These are phyloP conservation scores for Meandrina meandrites DNA, from an alignment of 92 coral and sea anemone species.

Conservation along the genomic window DNA sequence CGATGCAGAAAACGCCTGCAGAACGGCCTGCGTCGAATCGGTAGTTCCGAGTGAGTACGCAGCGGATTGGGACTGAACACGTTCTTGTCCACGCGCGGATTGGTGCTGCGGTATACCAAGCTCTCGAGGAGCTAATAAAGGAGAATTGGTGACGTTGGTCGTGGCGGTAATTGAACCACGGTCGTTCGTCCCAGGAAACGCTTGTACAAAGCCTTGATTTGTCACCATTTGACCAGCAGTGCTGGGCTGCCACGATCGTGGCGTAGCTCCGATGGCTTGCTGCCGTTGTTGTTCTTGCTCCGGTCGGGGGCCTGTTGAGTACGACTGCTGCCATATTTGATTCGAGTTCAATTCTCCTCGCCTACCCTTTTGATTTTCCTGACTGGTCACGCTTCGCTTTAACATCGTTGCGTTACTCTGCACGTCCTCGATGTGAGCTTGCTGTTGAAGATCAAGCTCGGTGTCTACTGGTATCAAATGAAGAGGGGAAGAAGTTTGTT, in stretches of 20 bases:
- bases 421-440: conserved; percentile 33
- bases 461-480: conserved; percentile 25
- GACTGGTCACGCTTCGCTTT: conserved; percentile 5
- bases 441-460: conserved; percentile 20
- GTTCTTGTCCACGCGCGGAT: conserved; percentile 12
- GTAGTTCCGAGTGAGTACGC: conserved; percentile 9
- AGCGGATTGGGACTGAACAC: conserved; percentile 12
- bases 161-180: conserved; percentile 21
- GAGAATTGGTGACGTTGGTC: conserved; percentile 9
- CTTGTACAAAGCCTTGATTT: conserved; percentile 21
- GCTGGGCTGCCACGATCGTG: conserved; percentile 16
- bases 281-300: conserved; percentile 19
- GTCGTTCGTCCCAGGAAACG: conserved; percentile 9
- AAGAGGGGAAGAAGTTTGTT: conserved; percentile 9
- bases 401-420: conserved; percentile 13
- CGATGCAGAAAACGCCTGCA: neutral
- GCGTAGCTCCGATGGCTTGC: neutral
- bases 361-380: conserved; percentile 13
- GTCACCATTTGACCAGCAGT: neutral
- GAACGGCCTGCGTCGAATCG: conserved; percentile 22
- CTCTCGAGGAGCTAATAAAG: conserved; percentile 19
- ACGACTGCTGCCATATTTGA: conserved; percentile 33
- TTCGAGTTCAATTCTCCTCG: conserved; percentile 9
- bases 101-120: conserved; percentile 6
- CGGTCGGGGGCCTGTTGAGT: neutral